Percentiles rank a stretch among this genome's conserved stretches.
These are phyloP conservation scores for Diphyllodes magnificus DNA, from an alignment of 2,113 vertebrate genomes.

Conservation along the genomic window DNA sequence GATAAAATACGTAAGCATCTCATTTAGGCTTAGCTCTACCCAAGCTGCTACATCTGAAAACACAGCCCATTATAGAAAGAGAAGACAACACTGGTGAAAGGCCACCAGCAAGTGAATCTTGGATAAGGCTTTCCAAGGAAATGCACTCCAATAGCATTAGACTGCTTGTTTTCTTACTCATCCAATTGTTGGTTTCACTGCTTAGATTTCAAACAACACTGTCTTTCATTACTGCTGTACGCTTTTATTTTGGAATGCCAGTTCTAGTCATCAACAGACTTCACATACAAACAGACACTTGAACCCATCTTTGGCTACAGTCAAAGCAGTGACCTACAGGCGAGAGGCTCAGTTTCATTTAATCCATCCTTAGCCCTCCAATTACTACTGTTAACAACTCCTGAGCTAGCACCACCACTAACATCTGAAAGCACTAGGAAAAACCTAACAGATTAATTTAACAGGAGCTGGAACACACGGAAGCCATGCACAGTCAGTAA, in stretches of 20 bases:
- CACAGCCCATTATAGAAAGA: not conserved
- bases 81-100: constrained; percentile 18
- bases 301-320: not conserved
- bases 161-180: not conserved
- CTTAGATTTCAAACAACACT: not conserved
- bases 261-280: not conserved
- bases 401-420: not conserved
- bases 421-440: not conserved
- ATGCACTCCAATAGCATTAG: constrained; percentile 15
- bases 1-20: constrained; percentile 19
- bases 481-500: not conserved
- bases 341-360: not conserved
- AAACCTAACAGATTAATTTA: not conserved
- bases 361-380: not conserved
- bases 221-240: not conserved
- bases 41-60: constrained; percentile 2
- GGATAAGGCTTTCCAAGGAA: not conserved
- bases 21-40: not conserved
- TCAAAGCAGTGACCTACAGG: not conserved
- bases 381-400: not conserved
- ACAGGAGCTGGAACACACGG: not conserved
- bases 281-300: not conserved
- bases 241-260: not conserved
- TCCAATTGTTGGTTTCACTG: not conserved
- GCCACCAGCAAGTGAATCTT: not conserved